Conservation (phyloP, 2,888 invertebrate genomes). For the Eupithecia abbreviata region DNA sequence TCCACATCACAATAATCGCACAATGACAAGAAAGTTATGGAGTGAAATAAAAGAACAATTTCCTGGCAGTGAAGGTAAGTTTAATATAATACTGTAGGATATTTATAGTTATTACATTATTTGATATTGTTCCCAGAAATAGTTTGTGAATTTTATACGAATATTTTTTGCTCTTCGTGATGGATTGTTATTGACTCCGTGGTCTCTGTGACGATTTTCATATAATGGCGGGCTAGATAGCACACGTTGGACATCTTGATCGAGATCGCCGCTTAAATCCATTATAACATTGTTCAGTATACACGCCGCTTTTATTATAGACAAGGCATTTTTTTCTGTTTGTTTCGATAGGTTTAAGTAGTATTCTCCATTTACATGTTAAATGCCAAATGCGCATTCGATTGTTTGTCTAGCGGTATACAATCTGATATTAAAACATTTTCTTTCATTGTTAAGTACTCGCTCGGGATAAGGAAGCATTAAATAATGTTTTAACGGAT, state of each 20-base stretch:
- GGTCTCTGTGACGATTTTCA: slow-evolving; percentile 39
- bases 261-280: too few species aligned
- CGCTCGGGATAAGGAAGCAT: slow-evolving; percentile 38
- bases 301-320: too few species aligned
- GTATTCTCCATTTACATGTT: slow-evolving; percentile 37
- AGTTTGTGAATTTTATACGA: slow-evolving; percentile 40
- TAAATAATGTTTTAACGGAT: too few species aligned
- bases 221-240: slow-evolving; percentile 25
- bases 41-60: slow-evolving; percentile 37
- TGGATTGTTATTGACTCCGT: slow-evolving; percentile 37
- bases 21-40: slow-evolving; percentile 37
- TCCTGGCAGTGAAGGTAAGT: too few species aligned
- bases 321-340: slow-evolving; percentile 37
- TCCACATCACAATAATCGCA: slow-evolving; percentile 34
- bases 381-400: slow-evolving; percentile 37
- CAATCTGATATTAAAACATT: slow-evolving; percentile 40
- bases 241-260: too few species aligned
- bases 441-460: slow-evolving; percentile 39
- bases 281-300: too few species aligned
- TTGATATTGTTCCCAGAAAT: slow-evolving; percentile 40
- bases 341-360: slow-evolving; percentile 40
- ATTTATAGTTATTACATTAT: slow-evolving; percentile 33
- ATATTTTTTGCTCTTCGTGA: slow-evolving; percentile 41
- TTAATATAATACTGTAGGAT: too few species aligned
- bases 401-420: slow-evolving; percentile 38